Percentiles rank a stretch among this genome's conserved stretches.
These are phyloP conservation scores for Zapus hudsonius DNA, from an alignment of 2,113 vertebrate species.

Conservation along the genomic window DNA sequence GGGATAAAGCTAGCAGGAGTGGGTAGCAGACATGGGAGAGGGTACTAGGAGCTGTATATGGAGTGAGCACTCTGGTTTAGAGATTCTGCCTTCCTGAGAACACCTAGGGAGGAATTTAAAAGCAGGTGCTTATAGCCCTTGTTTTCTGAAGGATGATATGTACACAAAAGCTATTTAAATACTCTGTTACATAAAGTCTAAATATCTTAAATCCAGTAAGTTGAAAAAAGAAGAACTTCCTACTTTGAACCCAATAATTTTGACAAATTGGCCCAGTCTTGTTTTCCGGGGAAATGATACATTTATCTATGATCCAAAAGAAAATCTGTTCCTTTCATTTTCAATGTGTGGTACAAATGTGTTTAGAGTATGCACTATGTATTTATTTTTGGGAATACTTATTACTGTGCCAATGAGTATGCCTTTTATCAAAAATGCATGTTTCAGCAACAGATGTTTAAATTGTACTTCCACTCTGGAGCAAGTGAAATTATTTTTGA, in stretches of 20 bases:
- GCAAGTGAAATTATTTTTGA: constrained; percentile 67
- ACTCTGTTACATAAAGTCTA: constrained; percentile 12
- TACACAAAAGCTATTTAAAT: constrained; percentile 37
- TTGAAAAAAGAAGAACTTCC: constrained; percentile 9
- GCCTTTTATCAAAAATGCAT: constrained; percentile 65
- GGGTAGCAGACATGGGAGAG: no score
- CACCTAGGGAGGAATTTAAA: not conserved
- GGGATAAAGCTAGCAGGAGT: not conserved
- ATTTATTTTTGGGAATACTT: constrained; percentile 65
- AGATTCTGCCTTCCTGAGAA: constrained; percentile 31
- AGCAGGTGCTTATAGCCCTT: not conserved
- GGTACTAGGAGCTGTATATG: no score
- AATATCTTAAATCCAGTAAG: constrained; percentile 42
- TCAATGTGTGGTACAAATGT: constrained; percentile 43
- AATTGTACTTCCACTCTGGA: constrained; percentile 63
- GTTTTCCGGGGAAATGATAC: constrained; percentile 72
- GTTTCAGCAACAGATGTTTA: constrained; percentile 73
- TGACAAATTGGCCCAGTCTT: constrained; percentile 69
- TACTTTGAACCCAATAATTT: constrained; percentile 65
- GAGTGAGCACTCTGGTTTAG: not conserved
- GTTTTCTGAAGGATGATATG: constrained; percentile 7
- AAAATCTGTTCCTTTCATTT: constrained; percentile 73
- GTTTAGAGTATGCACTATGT: constrained; percentile 47
- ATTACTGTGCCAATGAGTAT: constrained; percentile 53
- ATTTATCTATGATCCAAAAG: constrained; percentile 59